These are phyloP conservation scores for Ia io DNA, from an alignment of 2,113 vertebrate species.

Conservation along the genomic window DNA sequence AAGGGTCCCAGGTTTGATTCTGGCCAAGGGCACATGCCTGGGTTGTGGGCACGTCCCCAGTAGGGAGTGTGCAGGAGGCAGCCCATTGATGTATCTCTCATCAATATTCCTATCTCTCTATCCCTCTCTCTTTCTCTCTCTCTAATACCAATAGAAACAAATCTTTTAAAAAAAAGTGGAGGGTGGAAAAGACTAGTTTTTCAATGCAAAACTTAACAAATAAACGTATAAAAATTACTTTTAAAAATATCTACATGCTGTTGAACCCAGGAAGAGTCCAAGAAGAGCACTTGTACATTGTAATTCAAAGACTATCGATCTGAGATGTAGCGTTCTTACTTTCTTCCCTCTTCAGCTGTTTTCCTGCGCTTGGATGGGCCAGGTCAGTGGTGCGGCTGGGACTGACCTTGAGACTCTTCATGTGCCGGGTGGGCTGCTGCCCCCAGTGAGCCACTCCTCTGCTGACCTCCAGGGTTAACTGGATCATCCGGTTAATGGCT, in stretches of 20 bases:
- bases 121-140: too few species aligned
- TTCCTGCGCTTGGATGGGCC: not conserved
- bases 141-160: too few species aligned
- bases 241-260: not conserved
- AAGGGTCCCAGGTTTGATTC: too few species aligned
- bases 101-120: too few species aligned
- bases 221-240: not conserved
- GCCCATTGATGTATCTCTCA: too few species aligned
- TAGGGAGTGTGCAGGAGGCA: too few species aligned
- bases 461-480: conserved; percentile 87
- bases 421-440: conserved; percentile 70
- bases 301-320: not conserved
- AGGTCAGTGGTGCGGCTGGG: not conserved
- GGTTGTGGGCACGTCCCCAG: too few species aligned
- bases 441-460: conserved; percentile 84
- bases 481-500: conserved; percentile 82
- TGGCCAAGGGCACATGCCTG: too few species aligned
- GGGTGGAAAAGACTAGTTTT: not conserved
- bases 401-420: not conserved
- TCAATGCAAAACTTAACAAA: not conserved
- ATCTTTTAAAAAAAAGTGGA: not conserved
- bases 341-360: conserved; percentile 45
- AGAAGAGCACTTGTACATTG: not conserved
- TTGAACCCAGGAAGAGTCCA: not conserved
- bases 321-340: conserved; percentile 72